Percentiles rank a stretch among this genome's conserved stretches.
phyloP scores from a whole-genome alignment of 2,797 vertebrate species.

The Momotus momota region DNA sequence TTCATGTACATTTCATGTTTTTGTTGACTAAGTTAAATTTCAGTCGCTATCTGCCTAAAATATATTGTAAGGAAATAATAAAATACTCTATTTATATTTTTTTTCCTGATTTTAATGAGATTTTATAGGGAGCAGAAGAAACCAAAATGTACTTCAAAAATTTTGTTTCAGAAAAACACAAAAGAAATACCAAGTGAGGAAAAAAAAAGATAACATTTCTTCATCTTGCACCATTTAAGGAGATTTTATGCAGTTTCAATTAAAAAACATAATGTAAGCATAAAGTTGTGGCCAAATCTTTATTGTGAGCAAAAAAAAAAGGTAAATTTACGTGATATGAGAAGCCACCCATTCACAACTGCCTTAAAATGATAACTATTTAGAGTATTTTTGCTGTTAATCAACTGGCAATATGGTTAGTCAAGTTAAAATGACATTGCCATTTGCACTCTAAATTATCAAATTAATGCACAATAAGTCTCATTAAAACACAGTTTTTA shows the following conservation, averaged over 20 bases:
- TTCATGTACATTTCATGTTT: not conserved
- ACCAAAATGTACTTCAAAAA: not conserved
- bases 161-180: not conserved
- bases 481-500: not conserved
- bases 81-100: not conserved
- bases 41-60: not conserved
- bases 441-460: not conserved
- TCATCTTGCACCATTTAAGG: not conserved
- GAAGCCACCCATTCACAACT: not conserved
- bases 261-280: not conserved
- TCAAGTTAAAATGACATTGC: not conserved
- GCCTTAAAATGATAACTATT: not conserved
- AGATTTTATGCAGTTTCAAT: not conserved
- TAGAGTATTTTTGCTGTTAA: not conserved
- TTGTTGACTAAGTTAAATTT: not conserved
- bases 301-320: not conserved
- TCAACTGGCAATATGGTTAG: not conserved
- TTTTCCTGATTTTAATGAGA: not conserved
- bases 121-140: not conserved
- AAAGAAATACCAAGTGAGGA: not conserved
- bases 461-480: not conserved
- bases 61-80: not conserved
- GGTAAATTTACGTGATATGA: fast-evolving
- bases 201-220: not conserved
- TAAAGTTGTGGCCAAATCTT: not conserved